Base-by-base conservation (phyloP, 64 coral and sea anemone genomes). In the Exaiptasia diaphana region DNA sequence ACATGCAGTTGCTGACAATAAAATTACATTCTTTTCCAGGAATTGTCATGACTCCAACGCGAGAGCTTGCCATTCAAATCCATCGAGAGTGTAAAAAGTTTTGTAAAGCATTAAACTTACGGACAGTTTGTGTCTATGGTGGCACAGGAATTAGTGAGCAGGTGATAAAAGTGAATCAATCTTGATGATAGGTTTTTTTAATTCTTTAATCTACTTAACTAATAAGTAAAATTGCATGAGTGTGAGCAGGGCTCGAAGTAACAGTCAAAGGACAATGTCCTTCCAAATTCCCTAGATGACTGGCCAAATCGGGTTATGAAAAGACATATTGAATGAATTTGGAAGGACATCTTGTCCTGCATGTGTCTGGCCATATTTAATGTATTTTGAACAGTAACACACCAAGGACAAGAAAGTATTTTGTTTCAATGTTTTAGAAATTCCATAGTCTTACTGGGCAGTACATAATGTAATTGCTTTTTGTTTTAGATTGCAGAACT, bases 101-200 rank as follows among this genome's bases (percentile, higher is more conserved):
- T 42, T 99, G 90, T 74, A 99, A 99, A 67, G 89, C 95, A 13
- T 74, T 89, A 39, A 49, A 79, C 75, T 84, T 99, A 41, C 80
- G 90, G 58, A 79, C 48, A 0, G 89, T 88, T 28, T 99, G 95
- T 89, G 95, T 99, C 30, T 93, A 99, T 81, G 95, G 95, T 64
- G 95, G 95, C 38, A 99, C 95, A 50, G 95, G 95, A 36, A 99
- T 99, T 43, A 99, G 95, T 71, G 95, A 99, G 28, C 95, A 99
- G 85, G 89, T 79, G 9, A 29, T 43, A 53, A 11, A 3, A n/a
- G 7, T 78, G n/a, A n/a, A n/a, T n/a, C n/a, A n/a, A n/a, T n/a
- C n/a, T 41, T 20, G 9, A 64, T 0, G 3, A 21, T 20, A 24
- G 23, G 3, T 34, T 1, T 1, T 38, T 70, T 23, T 33, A 33